Evolutionary conservation across 1,140 invertebrate species (phyloP).

Genomic region (Vanessa atalanta): DNA sequence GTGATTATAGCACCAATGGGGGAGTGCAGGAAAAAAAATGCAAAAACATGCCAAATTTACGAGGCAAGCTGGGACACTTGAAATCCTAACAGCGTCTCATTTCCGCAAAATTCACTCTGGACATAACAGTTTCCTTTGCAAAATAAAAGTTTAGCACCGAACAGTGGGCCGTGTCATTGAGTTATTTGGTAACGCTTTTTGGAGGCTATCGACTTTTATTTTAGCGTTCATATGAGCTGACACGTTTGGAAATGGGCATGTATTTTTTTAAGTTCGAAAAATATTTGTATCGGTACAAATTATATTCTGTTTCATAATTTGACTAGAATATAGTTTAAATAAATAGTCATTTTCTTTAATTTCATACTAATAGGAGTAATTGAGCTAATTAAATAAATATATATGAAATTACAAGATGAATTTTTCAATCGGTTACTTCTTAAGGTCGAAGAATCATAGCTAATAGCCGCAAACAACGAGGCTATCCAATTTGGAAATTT

Average conservation of each 20-base stretch:
- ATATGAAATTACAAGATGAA: too few species aligned
- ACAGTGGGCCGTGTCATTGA: conserved; percentile 48
- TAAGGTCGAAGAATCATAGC: too few species aligned
- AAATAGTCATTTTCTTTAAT: too few species aligned
- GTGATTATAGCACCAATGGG: conserved; percentile 18
- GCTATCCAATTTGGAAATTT: too few species aligned
- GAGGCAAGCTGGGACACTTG: conserved; percentile 39
- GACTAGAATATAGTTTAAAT: too few species aligned
- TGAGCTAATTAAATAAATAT: too few species aligned
- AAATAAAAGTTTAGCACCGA: conserved; percentile 69
- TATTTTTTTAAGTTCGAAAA: too few species aligned
- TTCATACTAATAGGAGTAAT: too few species aligned
- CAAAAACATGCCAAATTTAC: conserved; percentile 46
- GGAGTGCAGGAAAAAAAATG: conserved; percentile 33
- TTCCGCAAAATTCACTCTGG: conserved; percentile 57
- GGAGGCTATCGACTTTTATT: conserved; percentile 27
- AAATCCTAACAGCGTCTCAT: conserved; percentile 41
- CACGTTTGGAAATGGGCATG: background rate
- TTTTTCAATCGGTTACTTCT: too few species aligned
- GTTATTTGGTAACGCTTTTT: conserved; percentile 37
- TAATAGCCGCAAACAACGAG: too few species aligned
- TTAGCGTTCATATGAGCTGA: background rate
- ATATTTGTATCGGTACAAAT: too few species aligned
- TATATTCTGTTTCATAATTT: too few species aligned
- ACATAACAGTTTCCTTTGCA: conserved; percentile 64